A percentile compares a stretch with the other conserved stretches of the same genome.
phyloP scores from a whole-genome alignment of 2,113 vertebrate genomes.

The Mormoops blainvillei region DNA sequence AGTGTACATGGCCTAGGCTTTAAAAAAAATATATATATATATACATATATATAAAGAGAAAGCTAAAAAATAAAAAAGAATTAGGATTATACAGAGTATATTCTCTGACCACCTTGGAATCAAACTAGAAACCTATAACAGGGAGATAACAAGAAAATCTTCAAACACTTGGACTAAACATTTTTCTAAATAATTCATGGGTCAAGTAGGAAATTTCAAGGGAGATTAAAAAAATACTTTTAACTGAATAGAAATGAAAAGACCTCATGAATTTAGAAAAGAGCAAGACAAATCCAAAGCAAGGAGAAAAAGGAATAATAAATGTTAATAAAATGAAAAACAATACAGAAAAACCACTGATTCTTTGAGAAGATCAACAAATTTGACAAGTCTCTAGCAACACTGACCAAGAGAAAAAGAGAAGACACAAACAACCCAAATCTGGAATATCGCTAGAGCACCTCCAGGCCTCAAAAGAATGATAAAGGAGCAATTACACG shows the following conservation, averaged over 20 bases:
- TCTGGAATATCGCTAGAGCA: neutral
- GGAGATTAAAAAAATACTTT: neutral
- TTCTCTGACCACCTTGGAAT: neutral
- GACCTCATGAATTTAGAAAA: neutral
- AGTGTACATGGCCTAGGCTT: neutral
- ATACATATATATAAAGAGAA: too few relatives aligned
- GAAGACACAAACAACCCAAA: neutral
- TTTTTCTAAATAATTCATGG: neutral
- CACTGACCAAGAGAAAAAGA: neutral
- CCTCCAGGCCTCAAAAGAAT: neutral
- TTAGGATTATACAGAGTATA: neutral
- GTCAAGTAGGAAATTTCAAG: neutral
- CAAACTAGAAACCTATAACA: neutral
- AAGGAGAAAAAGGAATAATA: neutral
- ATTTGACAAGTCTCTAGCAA: neutral
- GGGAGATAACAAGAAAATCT: neutral
- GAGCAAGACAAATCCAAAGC: neutral
- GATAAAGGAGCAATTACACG: neutral
- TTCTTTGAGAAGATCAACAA: neutral
- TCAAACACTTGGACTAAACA: neutral
- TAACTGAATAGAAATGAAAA: slow-evolving; percentile 11
- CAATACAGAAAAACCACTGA: neutral
- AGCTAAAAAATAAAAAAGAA: neutral
- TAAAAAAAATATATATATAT: neutral
- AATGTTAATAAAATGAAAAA: neutral